Evolutionary conservation across 2,797 vertebrate genomes (phyloP), one percentile per base, ranked within the genome.

Genomic region (Etheostoma nigrum): DNA sequence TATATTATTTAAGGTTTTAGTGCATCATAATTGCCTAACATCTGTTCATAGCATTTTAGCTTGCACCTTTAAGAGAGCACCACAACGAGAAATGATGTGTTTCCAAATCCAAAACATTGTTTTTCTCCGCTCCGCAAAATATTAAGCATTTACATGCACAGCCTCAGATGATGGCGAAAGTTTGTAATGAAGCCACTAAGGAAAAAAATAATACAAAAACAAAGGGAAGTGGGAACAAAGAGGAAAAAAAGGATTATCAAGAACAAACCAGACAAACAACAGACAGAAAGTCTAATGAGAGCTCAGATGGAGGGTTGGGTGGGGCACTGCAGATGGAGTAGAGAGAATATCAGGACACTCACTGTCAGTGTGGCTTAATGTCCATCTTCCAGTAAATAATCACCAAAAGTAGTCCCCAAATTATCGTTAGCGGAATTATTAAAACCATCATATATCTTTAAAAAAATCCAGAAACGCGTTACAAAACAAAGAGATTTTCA

Each of bases 111-210:
- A 54, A 52, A 30, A 10, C 15, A 19, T 44, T 10, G 11, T 6
- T 27, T 59, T 44, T 27, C 53, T 60, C 54, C 5, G 8, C 67
- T 55, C 11, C 19, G 44, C 15, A 63, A 23, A 64, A 60, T 3
- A 15, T 66, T 53, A 44, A n/a, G 55, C 51, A 33, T 78, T 71
- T 59, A 14, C 23, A 80, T 70, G 52, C 51, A 55, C 48, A 58
- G 10, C 21, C 14, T 55, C 67, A 14, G n/a, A 77, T 42, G 52
- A 40, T 2, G 21, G 23, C 21, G 27, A 16, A 49, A 65, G 73
- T 76, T 57, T 59, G 54, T 67, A 52, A 78, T 70, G n/a, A 62
- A 74, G 55, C 3, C 6, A 30, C 30, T 27, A 27, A 27, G 27
- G 27, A 42, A 27, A 36, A 54, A 40, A 6, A 30, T 2, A 36